phyloP scores from a whole-genome alignment of 2,113 vertebrate genomes.

The Amblyornis subalaris region DNA sequence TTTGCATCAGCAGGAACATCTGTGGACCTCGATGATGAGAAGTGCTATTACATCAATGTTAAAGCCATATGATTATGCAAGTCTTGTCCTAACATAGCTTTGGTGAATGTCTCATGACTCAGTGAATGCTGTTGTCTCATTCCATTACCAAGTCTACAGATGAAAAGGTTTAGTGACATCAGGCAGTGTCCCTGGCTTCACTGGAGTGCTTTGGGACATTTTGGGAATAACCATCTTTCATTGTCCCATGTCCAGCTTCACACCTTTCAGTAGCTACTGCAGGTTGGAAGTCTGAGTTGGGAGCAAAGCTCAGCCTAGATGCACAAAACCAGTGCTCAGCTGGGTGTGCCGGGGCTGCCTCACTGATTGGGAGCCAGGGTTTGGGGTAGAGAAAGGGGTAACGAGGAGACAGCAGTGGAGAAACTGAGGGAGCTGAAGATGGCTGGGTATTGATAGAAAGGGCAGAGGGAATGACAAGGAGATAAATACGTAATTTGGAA shows the following conservation, averaged over 20 bases:
- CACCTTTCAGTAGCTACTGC: fast-evolving
- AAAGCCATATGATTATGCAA: conserved; percentile 56
- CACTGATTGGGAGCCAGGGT: background rate
- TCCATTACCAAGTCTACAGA: background rate
- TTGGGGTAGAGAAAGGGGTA: background rate
- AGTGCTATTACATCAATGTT: conserved; percentile 42
- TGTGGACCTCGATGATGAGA: conserved; percentile 4
- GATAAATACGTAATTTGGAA: background rate
- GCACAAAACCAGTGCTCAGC: background rate
- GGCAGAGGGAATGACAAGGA: background rate
- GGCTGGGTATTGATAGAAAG: background rate
- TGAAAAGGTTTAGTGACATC: background rate
- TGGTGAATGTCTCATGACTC: background rate
- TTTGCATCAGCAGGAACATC: conserved; percentile 9
- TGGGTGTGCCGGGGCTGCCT: background rate
- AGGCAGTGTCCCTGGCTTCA: background rate
- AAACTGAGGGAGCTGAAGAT: background rate
- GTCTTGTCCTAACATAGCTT: conserved; percentile 28
- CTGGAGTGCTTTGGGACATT: background rate
- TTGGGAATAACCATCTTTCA: background rate
- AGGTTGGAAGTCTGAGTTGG: background rate
- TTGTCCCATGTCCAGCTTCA: background rate
- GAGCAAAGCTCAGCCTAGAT: background rate
- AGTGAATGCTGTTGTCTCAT: background rate
- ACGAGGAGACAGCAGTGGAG: background rate